Base-by-base conservation (phyloP, 2,113 vertebrate species). In the Neodon shergylaensis region DNA sequence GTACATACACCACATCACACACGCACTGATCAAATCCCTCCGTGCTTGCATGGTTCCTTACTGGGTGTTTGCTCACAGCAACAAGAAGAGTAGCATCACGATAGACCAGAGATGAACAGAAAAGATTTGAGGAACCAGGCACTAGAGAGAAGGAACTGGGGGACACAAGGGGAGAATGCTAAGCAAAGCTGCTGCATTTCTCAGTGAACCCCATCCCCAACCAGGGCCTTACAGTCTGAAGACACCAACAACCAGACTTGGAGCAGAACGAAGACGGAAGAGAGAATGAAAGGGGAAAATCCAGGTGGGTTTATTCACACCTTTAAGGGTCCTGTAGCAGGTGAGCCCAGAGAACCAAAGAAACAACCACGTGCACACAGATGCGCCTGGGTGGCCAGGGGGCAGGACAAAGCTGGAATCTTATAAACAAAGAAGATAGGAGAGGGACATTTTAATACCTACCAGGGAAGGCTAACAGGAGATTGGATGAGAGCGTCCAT, bases 171-270 rank as follows among this genome's bases (percentile, higher is more conserved):
- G 36, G 39, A 88, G 39, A 5, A 4, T 47, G 63, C 81, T 44
- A 7, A 65, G 70, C n/a, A 33, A 0, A 9, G 63, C 12, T n/a
- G 16, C 73, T n/a, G 13, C 12, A 54, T 39, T 73, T 81, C 90
- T 39, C 4, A 13, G 44, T 44, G 78, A 47, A 33, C 26, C 19
- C 63, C 58, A 58, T 21, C 58, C 58, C 58, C 58, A 58, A 58
- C 47, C 7, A 47, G n/a, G 44, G 33, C 12, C 0, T 28, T 14
- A 72, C 2, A 52, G 36, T 2, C 28, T 1, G 0, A 36, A 19
- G 52, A 54, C 36, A 68, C 92, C 66, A 54, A 22, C 36, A 17
- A 87, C 54, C 19, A 31, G n/a, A 22, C 42, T 2, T 26, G 54
- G 31, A 52, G 19, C 22, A 73, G 66, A 61, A 39, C 58, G 31